Percentiles rank a stretch among this genome's conserved stretches.
phyloP scores from a whole-genome alignment of 2,888 invertebrate genomes.

The Coenonympha glycerion region DNA sequence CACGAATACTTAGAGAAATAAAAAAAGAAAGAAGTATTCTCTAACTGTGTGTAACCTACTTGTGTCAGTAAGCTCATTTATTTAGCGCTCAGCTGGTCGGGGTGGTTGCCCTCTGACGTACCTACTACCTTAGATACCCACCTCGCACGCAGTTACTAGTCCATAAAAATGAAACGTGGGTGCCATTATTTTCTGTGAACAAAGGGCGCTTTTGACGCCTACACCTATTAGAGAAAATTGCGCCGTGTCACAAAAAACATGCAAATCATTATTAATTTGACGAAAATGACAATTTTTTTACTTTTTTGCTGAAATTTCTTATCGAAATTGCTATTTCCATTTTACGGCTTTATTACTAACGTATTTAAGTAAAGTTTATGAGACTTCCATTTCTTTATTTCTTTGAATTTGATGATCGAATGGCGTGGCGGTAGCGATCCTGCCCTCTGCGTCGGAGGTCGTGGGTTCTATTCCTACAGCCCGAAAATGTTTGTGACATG shows the following conservation, averaged over 20 bases:
- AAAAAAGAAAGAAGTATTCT: background rate
- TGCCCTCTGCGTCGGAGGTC: too few species aligned
- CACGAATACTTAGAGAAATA: background rate
- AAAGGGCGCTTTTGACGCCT: background rate
- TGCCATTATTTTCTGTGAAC: background rate
- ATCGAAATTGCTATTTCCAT: too few species aligned
- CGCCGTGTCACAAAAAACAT: background rate
- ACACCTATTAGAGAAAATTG: background rate
- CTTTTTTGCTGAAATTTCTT: too few species aligned
- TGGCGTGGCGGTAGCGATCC: too few species aligned
- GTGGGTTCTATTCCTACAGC: too few species aligned
- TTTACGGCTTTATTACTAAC: too few species aligned
- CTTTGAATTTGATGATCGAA: too few species aligned
- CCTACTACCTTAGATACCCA: background rate
- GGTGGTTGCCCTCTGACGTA: background rate
- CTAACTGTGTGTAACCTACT: background rate
- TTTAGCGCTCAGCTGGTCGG: background rate
- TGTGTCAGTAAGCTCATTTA: background rate
- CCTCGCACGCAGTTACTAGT: too few species aligned
- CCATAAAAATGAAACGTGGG: conserved; percentile 1
- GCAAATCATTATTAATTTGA: background rate
- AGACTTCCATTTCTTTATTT: too few species aligned
- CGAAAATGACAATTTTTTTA: background rate
- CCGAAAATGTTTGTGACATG: too few species aligned
- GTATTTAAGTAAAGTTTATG: too few species aligned